Evolutionary conservation across 92 coral and sea anemone genomes (phyloP).

Genomic region (Porites cylindrica): DNA sequence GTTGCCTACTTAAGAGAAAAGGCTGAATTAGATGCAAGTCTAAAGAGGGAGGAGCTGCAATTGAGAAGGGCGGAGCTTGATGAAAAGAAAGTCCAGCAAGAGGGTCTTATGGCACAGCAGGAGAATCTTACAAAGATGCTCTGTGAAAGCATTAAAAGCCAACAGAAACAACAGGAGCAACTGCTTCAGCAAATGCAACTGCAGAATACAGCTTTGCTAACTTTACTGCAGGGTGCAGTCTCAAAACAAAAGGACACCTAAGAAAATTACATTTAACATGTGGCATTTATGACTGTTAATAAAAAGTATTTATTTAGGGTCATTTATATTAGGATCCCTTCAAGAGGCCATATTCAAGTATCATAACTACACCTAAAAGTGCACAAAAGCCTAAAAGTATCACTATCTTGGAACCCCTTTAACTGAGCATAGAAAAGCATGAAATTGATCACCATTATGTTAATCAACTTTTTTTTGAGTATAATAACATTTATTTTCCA

Average conservation of each 20-base stretch:
- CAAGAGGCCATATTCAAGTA: neutral
- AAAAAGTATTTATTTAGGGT: too few species aligned
- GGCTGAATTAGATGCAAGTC: slow-evolving; percentile 38
- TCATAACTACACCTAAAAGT: neutral
- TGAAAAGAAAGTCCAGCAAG: neutral
- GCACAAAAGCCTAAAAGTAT: neutral
- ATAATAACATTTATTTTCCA: neutral
- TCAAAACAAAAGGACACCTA: neutral
- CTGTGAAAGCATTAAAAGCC: too few species aligned
- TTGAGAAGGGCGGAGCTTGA: slow-evolving; percentile 42
- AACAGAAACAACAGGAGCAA: too few species aligned
- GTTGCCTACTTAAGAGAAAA: slow-evolving; percentile 29
- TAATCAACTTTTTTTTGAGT: neutral
- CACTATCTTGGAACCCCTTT: neutral
- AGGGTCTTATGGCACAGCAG: slow-evolving; percentile 34
- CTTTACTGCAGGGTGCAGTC: slow-evolving; percentile 42
- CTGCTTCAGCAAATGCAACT: neutral
- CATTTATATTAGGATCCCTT: neutral
- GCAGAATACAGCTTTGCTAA: slow-evolving; percentile 50
- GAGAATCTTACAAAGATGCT: slow-evolving; percentile 22
- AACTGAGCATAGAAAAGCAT: neutral
- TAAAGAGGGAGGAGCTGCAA: slow-evolving; percentile 55
- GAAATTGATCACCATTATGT: neutral
- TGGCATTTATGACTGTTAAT: neutral
- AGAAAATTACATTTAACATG: neutral